Percentiles rank a stretch among this genome's conserved stretches.
Evolutionary conservation across 2,888 invertebrate genomes (phyloP).

Genomic region (Parochlus steinenii): DNA sequence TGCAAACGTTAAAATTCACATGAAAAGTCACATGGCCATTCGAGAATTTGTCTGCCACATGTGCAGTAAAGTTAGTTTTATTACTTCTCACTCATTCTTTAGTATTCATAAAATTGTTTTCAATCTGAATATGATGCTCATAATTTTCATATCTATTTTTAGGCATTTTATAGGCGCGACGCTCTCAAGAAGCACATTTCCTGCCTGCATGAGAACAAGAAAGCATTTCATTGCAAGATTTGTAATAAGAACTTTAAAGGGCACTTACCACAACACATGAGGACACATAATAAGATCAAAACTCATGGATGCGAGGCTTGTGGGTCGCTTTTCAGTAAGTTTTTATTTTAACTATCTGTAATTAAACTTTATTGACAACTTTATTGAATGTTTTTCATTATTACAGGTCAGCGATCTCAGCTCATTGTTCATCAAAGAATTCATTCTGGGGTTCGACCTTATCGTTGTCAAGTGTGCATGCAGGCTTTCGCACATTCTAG

Average conservation of each 20-base stretch:
- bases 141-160: constrained; percentile 5
- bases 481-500: constrained; percentile 71
- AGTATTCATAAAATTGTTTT: too few species aligned
- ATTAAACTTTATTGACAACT: too few species aligned
- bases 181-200: constrained; percentile 57
- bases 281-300: constrained; percentile 53
- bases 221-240: constrained; percentile 60
- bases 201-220: constrained; percentile 55
- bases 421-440: constrained; percentile 66
- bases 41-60: constrained; percentile 63
- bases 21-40: constrained; percentile 50
- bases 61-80: constrained; percentile 41
- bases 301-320: constrained; percentile 66
- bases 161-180: constrained; percentile 52
- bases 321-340: constrained; percentile 60
- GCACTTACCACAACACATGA: constrained; percentile 66
- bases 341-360: too few species aligned
- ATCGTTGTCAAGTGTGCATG: constrained; percentile 49
- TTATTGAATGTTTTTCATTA: too few species aligned
- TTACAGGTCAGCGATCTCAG: constrained; percentile 72
- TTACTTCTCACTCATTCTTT: neutral
- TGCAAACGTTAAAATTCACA: constrained; percentile 31
- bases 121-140: neutral
- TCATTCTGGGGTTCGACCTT: constrained; percentile 74
- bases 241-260: constrained; percentile 69